Evolutionary conservation across 2,888 invertebrate species (phyloP), one percentile per base, ranked within the genome.

Genomic region (Esperia sulphurella): DNA sequence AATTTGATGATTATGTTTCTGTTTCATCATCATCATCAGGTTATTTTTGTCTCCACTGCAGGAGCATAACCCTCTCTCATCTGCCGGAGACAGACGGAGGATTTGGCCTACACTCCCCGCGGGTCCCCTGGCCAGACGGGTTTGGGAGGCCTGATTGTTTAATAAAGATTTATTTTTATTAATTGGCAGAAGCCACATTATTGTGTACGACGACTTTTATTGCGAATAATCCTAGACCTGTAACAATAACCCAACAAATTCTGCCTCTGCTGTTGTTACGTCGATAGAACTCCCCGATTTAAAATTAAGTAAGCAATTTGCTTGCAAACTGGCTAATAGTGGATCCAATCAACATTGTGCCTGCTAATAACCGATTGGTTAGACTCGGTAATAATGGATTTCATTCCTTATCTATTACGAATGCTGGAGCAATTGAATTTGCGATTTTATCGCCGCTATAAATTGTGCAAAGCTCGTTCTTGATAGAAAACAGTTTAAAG

Each of bases 221-320:
- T 10, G 14, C 28, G 21, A 41, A 21, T 3, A 41, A 8, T 12
- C 12, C 21, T 7, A 41, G 8, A 41, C 13, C 12, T 38, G n/a
- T 14, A 38, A 13, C 38, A 38, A 13, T 38, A 12, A 41, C 28
- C 41, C 28, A 21, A 21, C 14, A 5, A 43, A 33, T 33, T 13
- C 9, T 35, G 9, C 6, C 35, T 43, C 21, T 35, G n/a, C 14
- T 35, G 39, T n/a, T n/a, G 55, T 57, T 52, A 51, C 50, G 58
- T 53, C 60, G 51, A 57, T 58, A 31, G 13, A 50, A 54, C 54
- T 54, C 49, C 35, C 54, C 65, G 56, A 66, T 68, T 64, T 58
- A 61, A 68, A 67, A 69, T 71, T 68, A 68, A 75, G 58, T 62
- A 64, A 56, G 57, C 69, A 71, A 73, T 77, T 77, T 71, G 58